A percentile compares a stretch with the other conserved stretches of the same genome.
Evolutionary conservation across 2,888 invertebrate species (phyloP).

Genomic region (Acronicta leporina): DNA sequence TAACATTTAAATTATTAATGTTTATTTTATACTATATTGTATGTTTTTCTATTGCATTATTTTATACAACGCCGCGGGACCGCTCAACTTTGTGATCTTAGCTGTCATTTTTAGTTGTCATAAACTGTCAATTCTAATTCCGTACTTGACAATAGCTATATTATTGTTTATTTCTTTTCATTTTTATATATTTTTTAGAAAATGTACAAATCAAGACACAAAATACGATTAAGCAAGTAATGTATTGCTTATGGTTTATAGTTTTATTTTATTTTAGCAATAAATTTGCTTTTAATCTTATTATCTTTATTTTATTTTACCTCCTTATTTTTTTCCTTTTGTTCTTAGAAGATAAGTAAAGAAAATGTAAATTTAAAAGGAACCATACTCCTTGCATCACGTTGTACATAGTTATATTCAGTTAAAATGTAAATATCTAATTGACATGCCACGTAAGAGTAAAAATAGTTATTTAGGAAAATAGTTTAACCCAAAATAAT

Average conservation of each 20-base stretch:
- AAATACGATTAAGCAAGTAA: slow-evolving; percentile 77
- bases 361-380: slow-evolving; percentile 83
- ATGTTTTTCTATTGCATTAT: slow-evolving; percentile 82
- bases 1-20: slow-evolving; percentile 86
- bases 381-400: slow-evolving; percentile 89
- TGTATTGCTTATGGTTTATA: slow-evolving; percentile 87
- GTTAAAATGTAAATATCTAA: slow-evolving; percentile 76
- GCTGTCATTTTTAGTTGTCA: slow-evolving; percentile 61
- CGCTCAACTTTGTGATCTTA: slow-evolving; percentile 79
- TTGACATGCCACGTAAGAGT: slow-evolving; percentile 66
- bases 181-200: slow-evolving; percentile 77
- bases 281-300: slow-evolving; percentile 88
- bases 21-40: slow-evolving; percentile 84
- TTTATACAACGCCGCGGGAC: slow-evolving; percentile 74
- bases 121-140: slow-evolving; percentile 52
- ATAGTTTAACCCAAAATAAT: slow-evolving; percentile 67
- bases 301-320: slow-evolving; percentile 81
- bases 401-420: slow-evolving; percentile 77
- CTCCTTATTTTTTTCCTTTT: slow-evolving; percentile 67
- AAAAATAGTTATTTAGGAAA: slow-evolving; percentile 70
- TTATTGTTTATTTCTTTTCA: slow-evolving; percentile 62
- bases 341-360: slow-evolving; percentile 65
- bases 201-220: slow-evolving; percentile 85
- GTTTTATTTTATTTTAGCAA: slow-evolving; percentile 88
- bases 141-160: slow-evolving; percentile 57